Conservation (phyloP, 1,140 invertebrate species). For the Drosophila orena region DNA sequence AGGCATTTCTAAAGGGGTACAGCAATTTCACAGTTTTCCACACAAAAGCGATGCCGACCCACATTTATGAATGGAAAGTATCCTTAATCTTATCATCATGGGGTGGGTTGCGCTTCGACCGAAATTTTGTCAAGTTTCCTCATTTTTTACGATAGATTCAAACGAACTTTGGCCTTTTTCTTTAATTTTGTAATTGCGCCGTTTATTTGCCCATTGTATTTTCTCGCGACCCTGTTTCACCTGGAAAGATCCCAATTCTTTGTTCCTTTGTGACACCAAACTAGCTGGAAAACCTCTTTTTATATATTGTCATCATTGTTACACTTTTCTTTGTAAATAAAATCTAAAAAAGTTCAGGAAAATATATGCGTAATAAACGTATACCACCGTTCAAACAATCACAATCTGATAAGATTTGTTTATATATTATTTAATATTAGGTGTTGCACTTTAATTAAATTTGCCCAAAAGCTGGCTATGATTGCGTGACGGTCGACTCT, state of each 20-base stretch:
- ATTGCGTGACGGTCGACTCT: too few relatives aligned
- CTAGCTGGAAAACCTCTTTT: slow-evolving; percentile 29
- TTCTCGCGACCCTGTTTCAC: slow-evolving; percentile 32
- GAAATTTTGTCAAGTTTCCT: slow-evolving; percentile 41
- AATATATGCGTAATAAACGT: slow-evolving; percentile 24
- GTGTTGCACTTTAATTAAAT: slow-evolving; percentile 9
- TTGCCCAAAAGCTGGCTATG: slow-evolving; percentile 32
- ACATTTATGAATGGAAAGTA: slow-evolving; percentile 32
- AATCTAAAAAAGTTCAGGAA: slow-evolving; percentile 12
- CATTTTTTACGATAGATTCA: slow-evolving; percentile 45
- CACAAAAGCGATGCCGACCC: slow-evolving; percentile 8
- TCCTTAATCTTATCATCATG: slow-evolving; percentile 29
- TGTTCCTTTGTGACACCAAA: slow-evolving; percentile 44
- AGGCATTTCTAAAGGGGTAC: slow-evolving; percentile 6
- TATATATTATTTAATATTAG: slow-evolving; percentile 17
- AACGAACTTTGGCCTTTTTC: slow-evolving; percentile 51
- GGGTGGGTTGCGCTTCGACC: slow-evolving; percentile 33
- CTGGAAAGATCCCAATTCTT: slow-evolving; percentile 9
- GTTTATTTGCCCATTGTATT: slow-evolving; percentile 45
- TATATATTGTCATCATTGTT: slow-evolving; percentile 41
- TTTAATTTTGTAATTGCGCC: slow-evolving; percentile 51
- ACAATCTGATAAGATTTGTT: neutral
- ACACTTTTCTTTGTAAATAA: slow-evolving; percentile 22
- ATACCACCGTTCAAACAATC: slow-evolving; percentile 11
- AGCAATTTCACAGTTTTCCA: slow-evolving; percentile 11